These are phyloP conservation scores for Tyto alba DNA, from an alignment of 2,113 vertebrate genomes.

Conservation along the genomic window DNA sequence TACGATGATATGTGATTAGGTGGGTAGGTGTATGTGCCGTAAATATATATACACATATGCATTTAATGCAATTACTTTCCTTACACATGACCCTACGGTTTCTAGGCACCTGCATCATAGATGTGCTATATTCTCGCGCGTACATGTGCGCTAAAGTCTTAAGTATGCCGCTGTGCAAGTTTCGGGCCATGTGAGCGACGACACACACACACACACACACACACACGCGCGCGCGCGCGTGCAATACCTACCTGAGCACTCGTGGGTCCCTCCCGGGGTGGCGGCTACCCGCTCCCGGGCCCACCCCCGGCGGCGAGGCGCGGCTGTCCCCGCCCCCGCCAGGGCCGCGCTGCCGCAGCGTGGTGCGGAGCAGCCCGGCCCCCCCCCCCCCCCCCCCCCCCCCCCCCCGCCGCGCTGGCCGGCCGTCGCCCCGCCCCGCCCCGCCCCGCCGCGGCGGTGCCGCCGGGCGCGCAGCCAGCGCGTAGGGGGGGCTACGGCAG, in stretches of 20 bases:
- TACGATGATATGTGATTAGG: not conserved
- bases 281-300: not conserved
- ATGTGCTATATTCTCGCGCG: rapidly evolving
- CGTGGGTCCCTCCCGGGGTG: not conserved
- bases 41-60: rapidly evolving
- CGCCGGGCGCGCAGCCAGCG: not conserved
- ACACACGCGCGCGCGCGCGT: rapidly evolving
- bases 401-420: too few relatives aligned
- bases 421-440: too few relatives aligned
- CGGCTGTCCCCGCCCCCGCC: too few relatives aligned
- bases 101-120: rapidly evolving
- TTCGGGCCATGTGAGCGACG: not conserved
- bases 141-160: not conserved
- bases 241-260: not conserved
- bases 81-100: rapidly evolving
- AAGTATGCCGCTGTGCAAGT: rapidly evolving
- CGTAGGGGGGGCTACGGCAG: not conserved
- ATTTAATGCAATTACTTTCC: not conserved
- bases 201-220: rapidly evolving
- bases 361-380: too few relatives aligned
- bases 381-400: too few relatives aligned
- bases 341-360: too few relatives aligned
- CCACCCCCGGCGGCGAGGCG: not conserved
- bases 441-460: not conserved
- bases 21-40: not conserved